Evolutionary conservation across 23 tunicate species (phyloP).

Genomic region (Styela clava): DNA sequence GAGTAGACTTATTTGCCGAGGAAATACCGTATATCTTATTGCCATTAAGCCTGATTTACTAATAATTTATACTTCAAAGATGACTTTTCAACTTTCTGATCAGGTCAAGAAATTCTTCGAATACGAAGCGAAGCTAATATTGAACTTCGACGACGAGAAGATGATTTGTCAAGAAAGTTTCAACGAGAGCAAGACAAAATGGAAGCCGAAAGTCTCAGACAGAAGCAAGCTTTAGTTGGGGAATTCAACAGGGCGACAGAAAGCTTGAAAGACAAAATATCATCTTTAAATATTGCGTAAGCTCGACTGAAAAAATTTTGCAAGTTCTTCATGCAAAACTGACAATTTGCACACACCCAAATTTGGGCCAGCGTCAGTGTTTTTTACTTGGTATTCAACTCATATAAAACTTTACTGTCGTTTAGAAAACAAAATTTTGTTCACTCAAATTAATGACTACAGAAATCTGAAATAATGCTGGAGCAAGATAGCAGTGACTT

Average conservation of each 20-base stretch:
- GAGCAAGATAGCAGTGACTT: no score
- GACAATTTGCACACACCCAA: no score
- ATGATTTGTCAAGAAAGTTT: constrained; percentile 61
- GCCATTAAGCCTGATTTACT: no score
- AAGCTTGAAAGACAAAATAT: constrained; percentile 69
- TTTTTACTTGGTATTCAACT: no score
- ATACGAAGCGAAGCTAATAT: constrained; percentile 73
- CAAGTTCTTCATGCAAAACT: background rate
- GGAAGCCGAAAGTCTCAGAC: constrained; percentile 91
- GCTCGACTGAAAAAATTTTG: constrained; percentile 5
- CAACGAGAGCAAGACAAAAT: constrained; percentile 57
- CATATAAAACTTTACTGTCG: no score
- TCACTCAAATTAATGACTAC: no score
- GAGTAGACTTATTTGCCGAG: no score
- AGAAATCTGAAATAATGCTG: no score
- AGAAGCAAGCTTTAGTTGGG: constrained; percentile 72
- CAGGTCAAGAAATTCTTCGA: constrained; percentile 82
- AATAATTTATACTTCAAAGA: background rate
- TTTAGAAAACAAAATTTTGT: no score
- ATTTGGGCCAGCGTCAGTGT: no score
- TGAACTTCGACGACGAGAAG: constrained; percentile 76
- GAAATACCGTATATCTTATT: no score
- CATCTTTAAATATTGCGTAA: constrained; percentile 72
- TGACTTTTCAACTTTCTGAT: no score
- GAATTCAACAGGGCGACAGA: constrained; percentile 90